phyloP scores from a whole-genome alignment of 2,797 vertebrate species.

The Todus mexicanus region DNA sequence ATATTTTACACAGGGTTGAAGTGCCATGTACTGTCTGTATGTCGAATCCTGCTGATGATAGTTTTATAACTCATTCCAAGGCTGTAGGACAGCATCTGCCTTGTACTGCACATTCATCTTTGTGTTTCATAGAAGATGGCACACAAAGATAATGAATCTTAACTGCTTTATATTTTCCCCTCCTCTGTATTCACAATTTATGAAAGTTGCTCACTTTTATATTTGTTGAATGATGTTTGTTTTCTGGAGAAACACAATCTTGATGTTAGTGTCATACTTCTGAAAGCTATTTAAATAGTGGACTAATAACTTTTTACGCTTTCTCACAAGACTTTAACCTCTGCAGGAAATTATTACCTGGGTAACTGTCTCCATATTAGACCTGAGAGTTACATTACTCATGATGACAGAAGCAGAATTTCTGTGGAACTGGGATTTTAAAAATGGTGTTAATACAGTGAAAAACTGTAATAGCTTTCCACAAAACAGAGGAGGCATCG shows the following conservation, averaged over 20 bases:
- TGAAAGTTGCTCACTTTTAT: neutral
- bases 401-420: neutral
- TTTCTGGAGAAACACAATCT: neutral
- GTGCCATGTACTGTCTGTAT: neutral
- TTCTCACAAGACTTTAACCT: no score
- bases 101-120: neutral
- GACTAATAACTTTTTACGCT: neutral
- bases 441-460: neutral
- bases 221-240: neutral
- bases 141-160: neutral
- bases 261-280: neutral
- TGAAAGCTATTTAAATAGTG: neutral
- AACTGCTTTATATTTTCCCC: neutral
- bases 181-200: neutral
- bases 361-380: neutral
- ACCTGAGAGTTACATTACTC: neutral
- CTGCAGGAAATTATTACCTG: neutral
- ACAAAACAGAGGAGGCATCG: neutral
- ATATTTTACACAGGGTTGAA: neutral
- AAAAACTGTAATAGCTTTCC: neutral
- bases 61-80: constrained; percentile 5
- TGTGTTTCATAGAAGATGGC: neutral
- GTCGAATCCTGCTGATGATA: neutral
- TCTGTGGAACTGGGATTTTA: neutral
- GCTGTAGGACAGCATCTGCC: neutral